Evolutionary conservation across 2,113 vertebrate genomes (phyloP).

Genomic region (Hippocampus abdominalis): DNA sequence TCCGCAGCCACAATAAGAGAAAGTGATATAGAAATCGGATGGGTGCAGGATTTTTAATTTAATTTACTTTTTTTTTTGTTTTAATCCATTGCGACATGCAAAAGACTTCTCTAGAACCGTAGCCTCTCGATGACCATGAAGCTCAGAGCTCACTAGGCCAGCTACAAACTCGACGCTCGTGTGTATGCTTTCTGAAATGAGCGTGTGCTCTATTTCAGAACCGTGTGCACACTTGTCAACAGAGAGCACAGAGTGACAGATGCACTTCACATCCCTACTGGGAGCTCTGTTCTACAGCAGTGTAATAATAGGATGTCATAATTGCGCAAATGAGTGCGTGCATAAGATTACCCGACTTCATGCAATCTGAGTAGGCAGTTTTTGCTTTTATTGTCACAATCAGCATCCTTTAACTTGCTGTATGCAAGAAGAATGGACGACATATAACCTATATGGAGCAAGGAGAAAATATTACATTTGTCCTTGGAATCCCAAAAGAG

Average conservation of each 20-base stretch:
- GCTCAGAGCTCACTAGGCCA: not conserved
- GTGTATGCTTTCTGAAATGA: not conserved
- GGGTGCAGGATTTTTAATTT: no score
- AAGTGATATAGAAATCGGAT: not conserved
- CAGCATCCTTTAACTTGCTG: not conserved
- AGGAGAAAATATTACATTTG: not conserved
- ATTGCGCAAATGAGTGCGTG: not conserved
- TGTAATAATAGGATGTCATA: not conserved
- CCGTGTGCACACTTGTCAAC: not conserved
- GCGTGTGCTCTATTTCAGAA: not conserved
- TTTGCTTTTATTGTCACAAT: not conserved
- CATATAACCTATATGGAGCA: not conserved
- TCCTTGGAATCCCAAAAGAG: not conserved
- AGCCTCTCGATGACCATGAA: not conserved
- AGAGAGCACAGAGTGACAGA: constrained; percentile 1
- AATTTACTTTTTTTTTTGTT: not conserved
- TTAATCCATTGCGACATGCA: not conserved
- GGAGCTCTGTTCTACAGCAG: not conserved
- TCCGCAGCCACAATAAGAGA: not conserved
- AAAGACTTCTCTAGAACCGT: not conserved
- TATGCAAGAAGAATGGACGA: not conserved
- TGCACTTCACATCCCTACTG: not conserved
- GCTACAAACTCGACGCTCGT: not conserved
- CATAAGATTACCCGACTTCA: not conserved
- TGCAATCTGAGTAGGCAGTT: not conserved